Conservation (phyloP, 2,888 invertebrate genomes). For the Epicampocera succincta region DNA sequence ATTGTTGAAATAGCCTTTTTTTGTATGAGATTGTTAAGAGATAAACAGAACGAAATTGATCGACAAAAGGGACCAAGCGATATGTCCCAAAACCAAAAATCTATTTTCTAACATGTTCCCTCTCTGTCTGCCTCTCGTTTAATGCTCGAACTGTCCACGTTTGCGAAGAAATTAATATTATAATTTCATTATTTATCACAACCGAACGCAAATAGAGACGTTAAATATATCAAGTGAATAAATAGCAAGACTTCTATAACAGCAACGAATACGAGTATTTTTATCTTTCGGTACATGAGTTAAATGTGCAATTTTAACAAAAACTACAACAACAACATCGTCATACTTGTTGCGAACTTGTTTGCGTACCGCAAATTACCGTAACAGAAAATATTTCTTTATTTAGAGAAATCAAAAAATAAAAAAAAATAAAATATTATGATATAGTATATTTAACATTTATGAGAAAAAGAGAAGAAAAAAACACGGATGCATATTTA, state of each 20-base stretch:
- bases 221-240: conserved; percentile 62
- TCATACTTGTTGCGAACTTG: conserved; percentile 56
- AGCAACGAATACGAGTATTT: conserved; percentile 47
- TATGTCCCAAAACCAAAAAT: too few relatives aligned
- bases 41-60: too few relatives aligned
- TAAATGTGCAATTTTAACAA: conserved; percentile 30
- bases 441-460: background rate
- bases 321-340: conserved; percentile 26
- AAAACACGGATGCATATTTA: conserved; percentile 2
- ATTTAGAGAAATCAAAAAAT: background rate
- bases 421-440: too few relatives aligned
- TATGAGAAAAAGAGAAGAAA: too few relatives aligned
- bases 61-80: too few relatives aligned
- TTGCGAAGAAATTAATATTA: conserved; percentile 42
- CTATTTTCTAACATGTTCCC: too few relatives aligned
- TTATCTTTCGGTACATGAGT: conserved; percentile 49
- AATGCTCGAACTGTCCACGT: background rate
- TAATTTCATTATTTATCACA: conserved; percentile 63
- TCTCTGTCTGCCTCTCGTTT: background rate
- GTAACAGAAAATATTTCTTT: conserved; percentile 46
- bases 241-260: conserved; percentile 38
- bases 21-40: too few relatives aligned
- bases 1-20: too few relatives aligned
- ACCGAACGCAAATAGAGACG: conserved; percentile 61
- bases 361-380: conserved; percentile 45